A percentile compares a stretch with the other conserved stretches of the same genome.
Evolutionary conservation across 37 sponge, comb jelly and placozoan species (phyloP).

Genomic region (Lycopodina hypogea): DNA sequence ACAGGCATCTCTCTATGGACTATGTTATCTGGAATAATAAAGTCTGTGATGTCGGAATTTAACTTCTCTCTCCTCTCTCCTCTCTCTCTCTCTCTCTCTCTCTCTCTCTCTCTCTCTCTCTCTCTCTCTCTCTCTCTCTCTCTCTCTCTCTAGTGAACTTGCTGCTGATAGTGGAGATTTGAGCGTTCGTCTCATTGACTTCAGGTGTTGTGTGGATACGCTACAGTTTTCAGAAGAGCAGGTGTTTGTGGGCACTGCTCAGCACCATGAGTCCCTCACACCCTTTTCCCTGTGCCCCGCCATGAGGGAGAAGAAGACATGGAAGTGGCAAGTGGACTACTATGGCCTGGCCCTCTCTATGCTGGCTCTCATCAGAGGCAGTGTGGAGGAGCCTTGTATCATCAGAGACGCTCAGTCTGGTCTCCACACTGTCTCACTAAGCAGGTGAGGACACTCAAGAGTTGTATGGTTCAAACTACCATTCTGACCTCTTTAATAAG

Average conservation of each 20-base stretch:
- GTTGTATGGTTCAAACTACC: too few relatives aligned
- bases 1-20: too few relatives aligned
- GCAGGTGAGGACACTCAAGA: too few relatives aligned
- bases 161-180: background rate
- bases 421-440: background rate
- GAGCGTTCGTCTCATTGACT: constrained; percentile 48
- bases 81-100: too few relatives aligned
- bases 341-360: constrained; percentile 34
- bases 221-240: constrained; percentile 21
- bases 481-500: too few relatives aligned
- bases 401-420: background rate
- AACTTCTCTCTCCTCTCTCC: too few relatives aligned
- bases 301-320: constrained; percentile 27
- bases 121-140: too few relatives aligned
- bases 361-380: constrained; percentile 18
- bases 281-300: constrained; percentile 30
- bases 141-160: background rate
- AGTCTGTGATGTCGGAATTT: too few relatives aligned
- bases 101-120: too few relatives aligned
- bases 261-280: background rate
- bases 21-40: too few relatives aligned
- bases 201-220: constrained; percentile 42
- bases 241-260: constrained; percentile 24
- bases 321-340: constrained; percentile 57
- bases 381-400: background rate